Evolutionary conservation across 1,140 invertebrate species (phyloP).

Genomic region (Drosophila albomicans): DNA sequence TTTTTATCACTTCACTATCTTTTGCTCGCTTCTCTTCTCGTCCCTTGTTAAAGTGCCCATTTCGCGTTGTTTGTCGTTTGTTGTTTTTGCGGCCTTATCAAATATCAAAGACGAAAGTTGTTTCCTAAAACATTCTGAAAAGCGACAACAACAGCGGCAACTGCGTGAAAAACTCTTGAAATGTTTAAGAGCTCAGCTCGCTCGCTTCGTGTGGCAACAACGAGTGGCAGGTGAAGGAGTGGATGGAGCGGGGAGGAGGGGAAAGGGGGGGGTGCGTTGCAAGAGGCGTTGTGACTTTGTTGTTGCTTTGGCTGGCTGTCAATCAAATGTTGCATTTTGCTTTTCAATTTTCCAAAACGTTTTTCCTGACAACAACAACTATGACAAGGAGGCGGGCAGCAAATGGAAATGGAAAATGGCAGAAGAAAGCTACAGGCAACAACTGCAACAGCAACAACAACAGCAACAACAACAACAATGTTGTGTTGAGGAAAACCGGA

Average conservation of each 20-base stretch:
- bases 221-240: not conserved
- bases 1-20: not conserved
- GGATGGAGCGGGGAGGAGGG: no score
- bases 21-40: not conserved
- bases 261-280: not conserved
- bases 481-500: slow-evolving; percentile 53
- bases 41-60: not conserved
- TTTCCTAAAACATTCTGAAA: slow-evolving; percentile 13
- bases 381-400: not conserved
- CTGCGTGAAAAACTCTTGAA: slow-evolving; percentile 22
- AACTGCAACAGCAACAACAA: no score
- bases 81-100: slow-evolving; percentile 1
- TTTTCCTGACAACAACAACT: slow-evolving; percentile 8
- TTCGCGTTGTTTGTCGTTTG: slow-evolving; percentile 1
- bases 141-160: not conserved
- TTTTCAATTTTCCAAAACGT: slow-evolving; percentile 57
- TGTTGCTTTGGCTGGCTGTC: slow-evolving; percentile 53
- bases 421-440: not conserved
- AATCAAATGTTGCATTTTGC: slow-evolving; percentile 75
- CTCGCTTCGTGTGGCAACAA: slow-evolving; percentile 2
- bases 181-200: slow-evolving; percentile 18
- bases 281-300: slow-evolving; percentile 6
- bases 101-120: slow-evolving; percentile 27
- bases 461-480: no score
- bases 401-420: slow-evolving; percentile 57